A percentile compares a stretch with the other conserved stretches of the same genome.
Evolutionary conservation across 2,797 vertebrate species (phyloP).

Genomic region (Prunella strophiata): DNA sequence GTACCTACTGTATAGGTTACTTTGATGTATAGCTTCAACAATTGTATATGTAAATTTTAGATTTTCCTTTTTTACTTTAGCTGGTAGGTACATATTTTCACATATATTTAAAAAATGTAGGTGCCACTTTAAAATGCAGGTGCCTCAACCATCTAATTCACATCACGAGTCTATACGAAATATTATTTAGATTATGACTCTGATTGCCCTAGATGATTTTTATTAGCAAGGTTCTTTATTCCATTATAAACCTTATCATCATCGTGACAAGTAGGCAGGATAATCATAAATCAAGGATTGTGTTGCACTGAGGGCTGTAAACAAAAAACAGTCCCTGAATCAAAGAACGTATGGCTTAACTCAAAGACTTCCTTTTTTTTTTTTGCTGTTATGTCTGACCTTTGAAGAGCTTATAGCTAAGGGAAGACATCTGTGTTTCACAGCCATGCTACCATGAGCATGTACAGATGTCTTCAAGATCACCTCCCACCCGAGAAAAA

Average conservation of each 20-base stretch:
- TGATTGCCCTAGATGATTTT: background rate
- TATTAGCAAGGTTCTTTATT: background rate
- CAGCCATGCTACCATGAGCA: background rate
- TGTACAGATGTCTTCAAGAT: background rate
- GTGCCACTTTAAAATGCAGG: background rate
- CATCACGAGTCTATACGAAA: background rate
- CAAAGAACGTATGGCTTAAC: background rate
- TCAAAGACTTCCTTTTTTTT: background rate
- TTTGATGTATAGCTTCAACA: background rate
- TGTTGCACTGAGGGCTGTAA: background rate
- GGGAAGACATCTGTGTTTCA: background rate
- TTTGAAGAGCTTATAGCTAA: background rate
- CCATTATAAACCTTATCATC: background rate
- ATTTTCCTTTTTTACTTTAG: background rate
- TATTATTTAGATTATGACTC: background rate
- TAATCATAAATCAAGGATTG: constrained; percentile 3
- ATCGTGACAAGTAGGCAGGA: background rate
- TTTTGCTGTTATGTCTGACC: background rate
- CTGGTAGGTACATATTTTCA: background rate
- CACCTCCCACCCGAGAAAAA: background rate
- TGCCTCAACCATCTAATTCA: background rate
- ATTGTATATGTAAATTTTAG: background rate
- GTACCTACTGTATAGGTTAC: background rate
- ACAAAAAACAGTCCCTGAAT: background rate
- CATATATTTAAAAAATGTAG: background rate